phyloP scores from a whole-genome alignment of 2,797 vertebrate species.

The Scomberomorus guttatus region DNA sequence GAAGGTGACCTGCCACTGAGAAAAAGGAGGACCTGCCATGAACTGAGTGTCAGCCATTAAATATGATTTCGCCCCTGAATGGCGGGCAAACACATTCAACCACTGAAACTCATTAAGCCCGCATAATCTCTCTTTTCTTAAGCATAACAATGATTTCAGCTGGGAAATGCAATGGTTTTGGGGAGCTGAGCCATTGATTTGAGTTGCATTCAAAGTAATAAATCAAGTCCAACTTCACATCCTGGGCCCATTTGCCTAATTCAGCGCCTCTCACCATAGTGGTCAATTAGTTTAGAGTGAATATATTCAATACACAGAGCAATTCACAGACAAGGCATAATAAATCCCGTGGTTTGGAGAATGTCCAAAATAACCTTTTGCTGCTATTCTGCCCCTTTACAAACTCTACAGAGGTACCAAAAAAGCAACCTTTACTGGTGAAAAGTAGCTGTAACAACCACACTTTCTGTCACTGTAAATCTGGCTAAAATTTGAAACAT shows the following conservation, averaged over 20 bases:
- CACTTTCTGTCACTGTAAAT: constrained; percentile 28
- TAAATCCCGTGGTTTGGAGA: constrained; percentile 83
- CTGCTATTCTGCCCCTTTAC: constrained; percentile 65
- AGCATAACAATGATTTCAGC: constrained; percentile 90
- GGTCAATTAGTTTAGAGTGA: constrained; percentile 90
- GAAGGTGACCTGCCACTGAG: constrained; percentile 86
- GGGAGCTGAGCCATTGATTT: constrained; percentile 86
- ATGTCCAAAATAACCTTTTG: constrained; percentile 78
- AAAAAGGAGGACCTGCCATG: constrained; percentile 85
- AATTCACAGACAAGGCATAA: constrained; percentile 85
- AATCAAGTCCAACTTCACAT: constrained; percentile 91
- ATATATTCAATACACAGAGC: constrained; percentile 87
- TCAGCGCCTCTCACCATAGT: constrained; percentile 86
- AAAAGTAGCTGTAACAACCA: constrained; percentile 41
- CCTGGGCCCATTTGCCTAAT: constrained; percentile 88
- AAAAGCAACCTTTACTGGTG: constrained; percentile 35
- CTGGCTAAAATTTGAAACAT: constrained; percentile 5
- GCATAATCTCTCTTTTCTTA: constrained; percentile 90
- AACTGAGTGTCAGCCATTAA: constrained; percentile 89
- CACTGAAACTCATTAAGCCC: constrained; percentile 88
- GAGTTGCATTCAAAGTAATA: constrained; percentile 90
- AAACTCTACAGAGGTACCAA: constrained; percentile 56
- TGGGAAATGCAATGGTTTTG: constrained; percentile 87
- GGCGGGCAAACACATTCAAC: constrained; percentile 85
- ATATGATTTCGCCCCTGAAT: constrained; percentile 90